phyloP scores from a whole-genome alignment of 1,140 invertebrate species.

The Cepaea nemoralis region DNA sequence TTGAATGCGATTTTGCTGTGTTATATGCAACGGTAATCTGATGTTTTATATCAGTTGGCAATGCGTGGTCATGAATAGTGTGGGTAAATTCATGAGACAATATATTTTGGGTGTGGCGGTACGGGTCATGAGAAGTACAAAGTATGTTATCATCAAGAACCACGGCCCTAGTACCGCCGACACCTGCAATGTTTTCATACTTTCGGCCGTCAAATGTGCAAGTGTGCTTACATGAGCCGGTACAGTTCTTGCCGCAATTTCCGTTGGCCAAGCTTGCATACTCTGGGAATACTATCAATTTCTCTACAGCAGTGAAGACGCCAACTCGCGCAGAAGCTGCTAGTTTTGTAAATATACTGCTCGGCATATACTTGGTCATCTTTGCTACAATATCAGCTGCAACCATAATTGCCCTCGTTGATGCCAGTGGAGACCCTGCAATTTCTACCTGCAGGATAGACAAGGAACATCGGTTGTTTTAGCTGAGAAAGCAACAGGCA shows the following conservation, averaged over 20 bases:
- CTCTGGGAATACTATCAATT: constrained; percentile 48
- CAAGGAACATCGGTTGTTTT: no score
- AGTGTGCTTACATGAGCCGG: constrained; percentile 48
- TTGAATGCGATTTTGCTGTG: constrained; percentile 7
- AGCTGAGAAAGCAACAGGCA: no score
- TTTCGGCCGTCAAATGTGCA: constrained; percentile 62
- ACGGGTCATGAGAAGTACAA: constrained; percentile 57
- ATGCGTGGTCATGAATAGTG: constrained; percentile 50
- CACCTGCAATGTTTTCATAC: constrained; percentile 49
- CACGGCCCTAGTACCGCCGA: constrained; percentile 44
- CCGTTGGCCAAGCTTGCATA: constrained; percentile 32
- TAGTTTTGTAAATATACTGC: constrained; percentile 39
- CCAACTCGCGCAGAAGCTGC: constrained; percentile 34
- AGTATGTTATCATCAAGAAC: constrained; percentile 59
- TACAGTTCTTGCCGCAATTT: not conserved
- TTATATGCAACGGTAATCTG: constrained; percentile 46
- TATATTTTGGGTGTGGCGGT: constrained; percentile 52
- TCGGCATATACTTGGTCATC: constrained; percentile 47
- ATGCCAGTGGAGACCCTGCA: not conserved
- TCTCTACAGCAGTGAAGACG: constrained; percentile 43
- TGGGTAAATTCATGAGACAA: constrained; percentile 63
- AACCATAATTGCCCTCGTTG: not conserved
- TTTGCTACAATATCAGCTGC: constrained; percentile 5
- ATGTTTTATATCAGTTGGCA: constrained; percentile 33
- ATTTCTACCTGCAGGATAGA: constrained; percentile 6